Evolutionary conservation across 1,140 invertebrate genomes (phyloP), one percentile per base, ranked within the genome.

Genomic region (Calephelis virginiensis): DNA sequence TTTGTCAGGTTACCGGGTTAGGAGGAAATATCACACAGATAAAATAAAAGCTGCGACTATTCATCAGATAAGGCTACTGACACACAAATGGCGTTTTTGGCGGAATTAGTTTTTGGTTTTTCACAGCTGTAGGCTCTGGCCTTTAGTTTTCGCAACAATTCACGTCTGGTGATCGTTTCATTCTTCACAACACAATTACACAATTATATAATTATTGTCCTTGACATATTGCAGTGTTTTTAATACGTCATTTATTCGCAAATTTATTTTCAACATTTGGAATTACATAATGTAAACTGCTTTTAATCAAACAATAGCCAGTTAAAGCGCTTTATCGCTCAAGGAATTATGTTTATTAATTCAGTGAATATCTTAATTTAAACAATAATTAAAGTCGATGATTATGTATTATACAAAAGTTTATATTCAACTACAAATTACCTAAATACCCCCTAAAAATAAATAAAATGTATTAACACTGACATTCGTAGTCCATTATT

Each of bases 1-100:
- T 43, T 63, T 47, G 61, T 64, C 71, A 75, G 84, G 84, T 86
- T 78, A 86, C 75, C 78, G 70, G 82, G 83, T 82, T 83, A 86
- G 71, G 73, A 77, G 77, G 72, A 73, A 82, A 83, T 77, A 75
- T 73, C 77, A 67, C 77, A 74, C 72, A 72, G 66, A 76, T 77
- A 69, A 73, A 75, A 72, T 73, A 75, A 70, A 71, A 69, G 61
- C 48, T 65, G 45, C 61, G 69, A 72, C 71, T 75, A 70, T 71
- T 76, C 72, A 73, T 69, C 70, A 56, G 65, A 69, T 72, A 72
- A 75, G 75, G 74, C 71, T 61, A 75, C 64, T 73, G 72, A 70
- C 65, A 77, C 73, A 77, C 70, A 67, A 72, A 70, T 64, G 63
- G 61, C 56, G 37, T 50, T 71, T 67, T 56, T 40, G 60, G 12